Evolutionary conservation across 2,888 invertebrate genomes (phyloP), one percentile per base, ranked within the genome.

Genomic region (Rotaria sp.): DNA sequence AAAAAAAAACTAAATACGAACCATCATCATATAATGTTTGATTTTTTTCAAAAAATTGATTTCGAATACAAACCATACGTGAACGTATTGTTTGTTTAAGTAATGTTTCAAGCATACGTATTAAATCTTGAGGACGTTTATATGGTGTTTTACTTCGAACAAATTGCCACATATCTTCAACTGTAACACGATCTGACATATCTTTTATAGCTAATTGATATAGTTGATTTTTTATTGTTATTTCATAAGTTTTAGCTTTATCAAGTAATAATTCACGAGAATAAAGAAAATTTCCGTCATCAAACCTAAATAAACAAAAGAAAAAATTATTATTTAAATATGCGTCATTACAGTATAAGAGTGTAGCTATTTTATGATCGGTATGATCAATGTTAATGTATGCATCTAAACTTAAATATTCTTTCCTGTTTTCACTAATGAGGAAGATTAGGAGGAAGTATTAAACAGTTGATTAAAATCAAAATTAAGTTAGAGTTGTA

Each of bases 121-220:
- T 80, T 45, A 45, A 80, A 80, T 80, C 80, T 80, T 80, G 80
- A 26, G 80, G 80, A 45, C 80, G 80, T n/a, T 45, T 80, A 80
- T 10, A 80, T 26, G 80, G 45, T 80, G 41, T 80, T 45, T 80
- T 45, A 45, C 45, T 80, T 45, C 15, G 41, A 41, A 26, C 41
- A 45, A 15, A 80, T 80, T 45, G 45, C 41, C 45, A 45, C 80
- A 80, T 80, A 45, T 80, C 26, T 45, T 45, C 45, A 13, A 80
- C 45, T n/a, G 41, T 80, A 45, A 45, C 41, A 45, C 45, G 45
- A 80, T 45, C 45, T n/a, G 80, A 45, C 80, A 45, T 41, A 26
- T 80, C 45, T 80, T 45, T 80, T 38, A 80, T 80, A 80, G 26
- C n/a, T n/a, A 80, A 80, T 26, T 45, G 80, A 80, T 45, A 80